Evolutionary conservation across 2,113 vertebrate genomes (phyloP).

Genomic region (Tonatia bakeri): DNA sequence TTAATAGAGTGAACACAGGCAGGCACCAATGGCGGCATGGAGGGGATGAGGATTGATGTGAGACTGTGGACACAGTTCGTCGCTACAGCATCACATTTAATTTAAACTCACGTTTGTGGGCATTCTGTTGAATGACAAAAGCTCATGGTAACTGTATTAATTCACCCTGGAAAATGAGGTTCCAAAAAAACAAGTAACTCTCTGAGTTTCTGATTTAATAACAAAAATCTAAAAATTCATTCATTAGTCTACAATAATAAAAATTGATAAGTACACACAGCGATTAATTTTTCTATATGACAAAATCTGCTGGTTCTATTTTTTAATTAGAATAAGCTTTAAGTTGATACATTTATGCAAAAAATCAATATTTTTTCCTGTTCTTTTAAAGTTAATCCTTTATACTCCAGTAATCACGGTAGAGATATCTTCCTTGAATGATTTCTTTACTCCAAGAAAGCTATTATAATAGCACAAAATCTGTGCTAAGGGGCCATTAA

Average conservation of each 20-base stretch:
- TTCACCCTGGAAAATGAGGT: constrained; percentile 5
- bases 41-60: background rate
- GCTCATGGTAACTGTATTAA: background rate
- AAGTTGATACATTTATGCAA: background rate
- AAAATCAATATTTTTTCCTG: background rate
- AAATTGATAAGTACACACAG: background rate
- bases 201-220: background rate
- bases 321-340: background rate
- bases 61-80: constrained; percentile 21
- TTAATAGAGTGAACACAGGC: constrained; percentile 26
- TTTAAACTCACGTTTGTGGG: background rate
- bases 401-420: background rate
- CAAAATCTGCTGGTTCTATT: background rate
- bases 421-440: background rate
- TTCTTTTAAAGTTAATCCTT: background rate
- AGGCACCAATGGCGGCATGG: background rate
- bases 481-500: background rate
- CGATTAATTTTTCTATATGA: background rate
- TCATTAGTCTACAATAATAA: background rate
- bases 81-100: background rate
- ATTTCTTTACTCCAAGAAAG: constrained; percentile 29
- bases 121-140: constrained; percentile 45
- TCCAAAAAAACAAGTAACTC: background rate
- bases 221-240: background rate
- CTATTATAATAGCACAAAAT: background rate